A percentile compares a stretch with the other conserved stretches of the same genome.
phyloP scores from a whole-genome alignment of 2,113 vertebrate genomes.

The Motacilla alba region DNA sequence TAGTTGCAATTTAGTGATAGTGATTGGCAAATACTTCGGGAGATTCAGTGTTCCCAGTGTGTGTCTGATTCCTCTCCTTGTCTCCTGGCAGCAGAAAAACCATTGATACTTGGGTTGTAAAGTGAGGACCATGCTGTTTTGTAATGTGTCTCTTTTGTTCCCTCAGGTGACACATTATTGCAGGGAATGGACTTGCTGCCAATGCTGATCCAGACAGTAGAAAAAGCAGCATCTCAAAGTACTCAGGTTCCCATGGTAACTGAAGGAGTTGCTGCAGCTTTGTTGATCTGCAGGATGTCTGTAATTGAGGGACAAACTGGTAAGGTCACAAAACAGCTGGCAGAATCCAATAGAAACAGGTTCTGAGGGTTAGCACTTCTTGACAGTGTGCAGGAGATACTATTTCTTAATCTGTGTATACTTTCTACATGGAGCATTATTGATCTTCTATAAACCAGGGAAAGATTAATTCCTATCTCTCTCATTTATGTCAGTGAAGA shows the following conservation, averaged over 20 bases:
- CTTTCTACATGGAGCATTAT: neutral
- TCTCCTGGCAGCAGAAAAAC: neutral
- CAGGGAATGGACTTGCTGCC: conserved; percentile 85
- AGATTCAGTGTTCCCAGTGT: neutral
- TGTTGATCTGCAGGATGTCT: conserved; percentile 87
- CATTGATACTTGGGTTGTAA: neutral
- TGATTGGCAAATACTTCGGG: neutral
- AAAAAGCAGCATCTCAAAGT: conserved; percentile 89
- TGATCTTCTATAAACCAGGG: neutral
- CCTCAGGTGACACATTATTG: conserved; percentile 84
- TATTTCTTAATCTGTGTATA: neutral
- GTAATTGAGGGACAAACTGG: conserved; percentile 84
- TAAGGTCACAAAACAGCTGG: conserved; percentile 60
- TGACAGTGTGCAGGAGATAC: neutral
- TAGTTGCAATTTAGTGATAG: neutral
- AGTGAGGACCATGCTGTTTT: neutral
- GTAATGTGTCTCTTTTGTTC: neutral
- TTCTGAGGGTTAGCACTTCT: neutral
- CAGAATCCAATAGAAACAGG: neutral
- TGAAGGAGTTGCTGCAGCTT: conserved; percentile 87
- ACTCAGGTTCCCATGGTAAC: conserved; percentile 87
- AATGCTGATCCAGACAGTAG: conserved; percentile 86
- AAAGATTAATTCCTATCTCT: neutral
- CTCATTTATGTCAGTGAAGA: neutral
- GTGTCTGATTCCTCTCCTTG: neutral